A percentile compares a stretch with the other conserved stretches of the same genome.
Conservation (phyloP, 2,113 vertebrate genomes). For the Phylloscopus trochilus region DNA sequence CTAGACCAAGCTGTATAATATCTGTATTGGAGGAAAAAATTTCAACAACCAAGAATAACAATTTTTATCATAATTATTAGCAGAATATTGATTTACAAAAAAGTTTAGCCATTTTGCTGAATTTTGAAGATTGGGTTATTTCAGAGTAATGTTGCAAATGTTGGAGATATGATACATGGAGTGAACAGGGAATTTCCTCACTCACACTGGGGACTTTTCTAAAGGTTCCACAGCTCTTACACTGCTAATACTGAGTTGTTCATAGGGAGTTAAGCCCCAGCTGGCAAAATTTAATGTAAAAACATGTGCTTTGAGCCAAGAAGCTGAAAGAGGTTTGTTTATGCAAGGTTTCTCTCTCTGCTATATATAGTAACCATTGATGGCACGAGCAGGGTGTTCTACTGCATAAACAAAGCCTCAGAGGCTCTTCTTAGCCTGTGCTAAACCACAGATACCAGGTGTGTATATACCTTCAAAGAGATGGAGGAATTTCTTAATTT, state of each 20-base stretch:
- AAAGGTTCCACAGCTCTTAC: neutral
- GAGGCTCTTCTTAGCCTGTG: neutral
- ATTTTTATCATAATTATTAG: neutral
- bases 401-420: neutral
- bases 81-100: neutral
- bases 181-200: neutral
- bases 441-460: slow-evolving; percentile 46
- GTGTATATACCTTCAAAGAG: slow-evolving; percentile 37
- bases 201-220: neutral
- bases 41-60: neutral
- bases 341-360: neutral
- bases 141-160: neutral
- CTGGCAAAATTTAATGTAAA: neutral
- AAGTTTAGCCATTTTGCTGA: neutral
- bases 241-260: neutral
- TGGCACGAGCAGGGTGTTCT: neutral
- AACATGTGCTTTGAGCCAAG: neutral
- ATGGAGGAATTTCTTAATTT: slow-evolving; percentile 45
- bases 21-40: neutral
- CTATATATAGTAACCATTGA: neutral
- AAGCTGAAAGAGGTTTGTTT: neutral
- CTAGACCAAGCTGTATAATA: neutral
- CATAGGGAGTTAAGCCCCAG: neutral
- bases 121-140: neutral
- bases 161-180: neutral